Evolutionary conservation across 2,797 vertebrate species (phyloP), one percentile per base, ranked within the genome.

Genomic region (Petrocephalus schoutedeni): DNA sequence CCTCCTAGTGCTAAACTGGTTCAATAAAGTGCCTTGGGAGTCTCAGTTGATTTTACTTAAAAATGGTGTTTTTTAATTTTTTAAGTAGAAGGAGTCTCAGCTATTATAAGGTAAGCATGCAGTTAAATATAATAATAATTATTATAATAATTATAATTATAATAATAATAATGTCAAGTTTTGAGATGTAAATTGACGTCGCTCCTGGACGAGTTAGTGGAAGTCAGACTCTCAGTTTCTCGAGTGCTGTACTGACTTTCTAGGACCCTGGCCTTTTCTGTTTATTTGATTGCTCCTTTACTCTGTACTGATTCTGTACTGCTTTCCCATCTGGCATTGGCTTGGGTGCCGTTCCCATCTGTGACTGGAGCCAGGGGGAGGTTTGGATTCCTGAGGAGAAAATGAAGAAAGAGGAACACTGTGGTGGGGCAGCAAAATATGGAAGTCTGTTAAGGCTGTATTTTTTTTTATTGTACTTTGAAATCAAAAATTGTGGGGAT

Each of bases 11-110:
- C 23, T 85, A 41, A 80, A 56, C 51, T 54, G 83, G 59, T 67
- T 71, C 87, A 71, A 23, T 64, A 23, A 23, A 86, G n/a, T 49
- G 85, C 36, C 58, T n/a, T 49, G 36, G 36, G 58, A 86, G 54
- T 41, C 58, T 58, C 19, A 64, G 41, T 19, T 64, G 85, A 49
- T 86, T 36, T 64, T 86, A 61, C 85, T 86, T 86, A 86, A 57
- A 51, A 86, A 41, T 83, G 49, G 56, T 57, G 8, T 86, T 61
- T 45, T 64, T 86, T 49, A 21, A 64, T 86, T 86, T n/a, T n/a
- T n/a, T n/a, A n/a, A n/a, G 56, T 86, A 41, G 71, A 45, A 77
- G 71, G 36, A 45, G 71, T 77, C 36, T 0, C 41, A 49, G 36
- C 16, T 86, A 58, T 32, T 36, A 58, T 86, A 56, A 86, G 32